A percentile compares a stretch with the other conserved stretches of the same genome.
These are phyloP conservation scores for Polyodon spathula DNA, from an alignment of 2,113 vertebrate species.

Conservation along the genomic window DNA sequence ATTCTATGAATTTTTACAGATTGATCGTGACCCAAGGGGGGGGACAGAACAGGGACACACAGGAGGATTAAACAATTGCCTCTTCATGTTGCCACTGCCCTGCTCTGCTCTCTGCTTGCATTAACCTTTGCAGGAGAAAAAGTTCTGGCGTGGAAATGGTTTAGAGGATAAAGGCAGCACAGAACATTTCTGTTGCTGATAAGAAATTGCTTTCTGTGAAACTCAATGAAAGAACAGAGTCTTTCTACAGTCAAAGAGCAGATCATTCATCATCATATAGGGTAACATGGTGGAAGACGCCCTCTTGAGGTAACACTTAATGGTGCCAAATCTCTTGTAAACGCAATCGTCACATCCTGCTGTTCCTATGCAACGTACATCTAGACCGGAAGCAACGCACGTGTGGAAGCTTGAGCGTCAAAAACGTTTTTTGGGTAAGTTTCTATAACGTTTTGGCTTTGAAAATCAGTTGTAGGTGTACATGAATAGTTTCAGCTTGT, in stretches of 20 bases:
- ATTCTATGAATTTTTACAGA: constrained; percentile 30
- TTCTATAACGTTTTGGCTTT: too few relatives aligned
- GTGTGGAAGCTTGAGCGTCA: too few relatives aligned
- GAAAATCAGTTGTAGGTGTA: too few relatives aligned
- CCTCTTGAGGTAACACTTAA: too few relatives aligned
- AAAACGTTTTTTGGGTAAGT: too few relatives aligned
- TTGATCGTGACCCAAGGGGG: constrained; percentile 29
- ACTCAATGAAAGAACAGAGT: constrained; percentile 20
- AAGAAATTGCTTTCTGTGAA: constrained; percentile 29
- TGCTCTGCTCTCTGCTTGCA: constrained; percentile 3
- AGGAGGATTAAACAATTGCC: constrained; percentile 13
- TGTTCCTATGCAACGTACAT: too few relatives aligned
- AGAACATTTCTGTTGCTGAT: constrained; percentile 21
- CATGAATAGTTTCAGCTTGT: too few relatives aligned
- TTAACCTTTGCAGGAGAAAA: constrained; percentile 10
- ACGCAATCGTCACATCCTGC: too few relatives aligned
- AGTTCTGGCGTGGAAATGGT: not conserved
- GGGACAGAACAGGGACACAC: not conserved
- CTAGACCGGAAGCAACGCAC: too few relatives aligned
- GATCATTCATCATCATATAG: constrained; percentile 1
- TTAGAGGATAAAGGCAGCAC: constrained; percentile 8
- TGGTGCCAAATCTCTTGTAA: too few relatives aligned
- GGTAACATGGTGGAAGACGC: not conserved
- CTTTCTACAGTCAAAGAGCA: constrained; percentile 12
- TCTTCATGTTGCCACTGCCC: constrained; percentile 6